A percentile compares a stretch with the other conserved stretches of the same genome.
phyloP scores from a whole-genome alignment of 2,888 invertebrate genomes.

The Drosophila eohydei region DNA sequence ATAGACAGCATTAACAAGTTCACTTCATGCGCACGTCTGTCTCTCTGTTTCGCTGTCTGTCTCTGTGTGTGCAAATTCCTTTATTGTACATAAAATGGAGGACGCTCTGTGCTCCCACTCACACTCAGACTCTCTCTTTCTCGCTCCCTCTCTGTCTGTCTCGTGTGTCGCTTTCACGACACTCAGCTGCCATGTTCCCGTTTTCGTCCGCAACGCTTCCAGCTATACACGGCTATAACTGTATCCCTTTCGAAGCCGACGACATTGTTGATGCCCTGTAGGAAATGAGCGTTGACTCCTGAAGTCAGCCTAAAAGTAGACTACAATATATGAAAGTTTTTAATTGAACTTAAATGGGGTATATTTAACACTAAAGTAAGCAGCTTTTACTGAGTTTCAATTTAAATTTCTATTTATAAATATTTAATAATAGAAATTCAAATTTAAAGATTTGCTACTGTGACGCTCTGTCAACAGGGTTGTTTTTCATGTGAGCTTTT shows the following conservation, averaged over 20 bases:
- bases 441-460: constrained; percentile 5
- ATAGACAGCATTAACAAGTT: constrained; percentile 75
- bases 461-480: constrained; percentile 44
- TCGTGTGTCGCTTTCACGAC: constrained; percentile 47
- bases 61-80: constrained; percentile 63
- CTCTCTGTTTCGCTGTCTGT: constrained; percentile 17
- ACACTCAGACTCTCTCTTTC: not conserved
- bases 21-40: constrained; percentile 60
- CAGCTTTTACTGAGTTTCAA: not conserved
- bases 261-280: constrained; percentile 65
- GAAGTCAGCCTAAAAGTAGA: constrained; percentile 65
- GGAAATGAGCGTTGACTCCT: constrained; percentile 59
- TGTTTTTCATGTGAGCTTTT: constrained; percentile 35
- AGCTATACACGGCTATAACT: constrained; percentile 71
- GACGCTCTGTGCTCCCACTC: constrained; percentile 4
- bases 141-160: constrained; percentile 5
- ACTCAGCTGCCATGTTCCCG: constrained; percentile 67
- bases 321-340: constrained; percentile 26
- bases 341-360: constrained; percentile 11
- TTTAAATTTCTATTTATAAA: not conserved
- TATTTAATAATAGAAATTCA: constrained; percentile 7
- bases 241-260: constrained; percentile 74
- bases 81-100: constrained; percentile 73
- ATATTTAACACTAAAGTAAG: not conserved
- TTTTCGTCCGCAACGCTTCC: constrained; percentile 49